phyloP scores from a whole-genome alignment of 2,113 vertebrate species.

The Chrysemys picta region DNA sequence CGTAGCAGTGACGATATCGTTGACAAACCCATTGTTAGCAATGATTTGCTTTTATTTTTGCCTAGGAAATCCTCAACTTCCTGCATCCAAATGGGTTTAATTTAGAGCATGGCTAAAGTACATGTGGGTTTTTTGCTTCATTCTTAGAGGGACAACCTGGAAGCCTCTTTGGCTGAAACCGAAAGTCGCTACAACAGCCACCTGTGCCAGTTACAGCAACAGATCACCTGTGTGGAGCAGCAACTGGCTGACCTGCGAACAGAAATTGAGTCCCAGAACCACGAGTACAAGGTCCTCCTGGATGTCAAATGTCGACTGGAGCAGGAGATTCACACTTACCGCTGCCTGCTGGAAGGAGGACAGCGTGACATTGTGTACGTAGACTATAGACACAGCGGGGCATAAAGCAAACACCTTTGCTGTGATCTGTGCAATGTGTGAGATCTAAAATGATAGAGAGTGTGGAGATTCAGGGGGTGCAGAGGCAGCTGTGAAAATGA shows the following conservation, averaged over 20 bases:
- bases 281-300: conserved; percentile 81
- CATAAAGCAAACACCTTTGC: neutral
- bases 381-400: neutral
- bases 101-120: neutral
- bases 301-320: conserved; percentile 87
- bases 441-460: neutral
- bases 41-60: neutral
- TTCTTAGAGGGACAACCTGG: conserved; percentile 70
- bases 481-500: neutral
- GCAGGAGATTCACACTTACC: conserved; percentile 88
- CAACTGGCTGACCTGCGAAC: conserved; percentile 81
- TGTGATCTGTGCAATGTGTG: fast-evolving
- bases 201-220: conserved; percentile 81
- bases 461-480: neutral
- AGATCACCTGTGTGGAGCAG: conserved; percentile 82
- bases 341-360: conserved; percentile 82
- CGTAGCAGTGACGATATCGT: neutral
- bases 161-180: conserved; percentile 81
- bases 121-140: neutral
- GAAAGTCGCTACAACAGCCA: conserved; percentile 80
- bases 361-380: conserved; percentile 74
- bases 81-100: neutral
- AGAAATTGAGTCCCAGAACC: conserved; percentile 82
- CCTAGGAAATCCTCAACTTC: fast-evolving
- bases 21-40: neutral